A percentile compares a stretch with the other conserved stretches of the same genome.
These are phyloP conservation scores for Cephonodes hylas DNA, from an alignment of 2,888 invertebrate genomes.

Conservation along the genomic window DNA sequence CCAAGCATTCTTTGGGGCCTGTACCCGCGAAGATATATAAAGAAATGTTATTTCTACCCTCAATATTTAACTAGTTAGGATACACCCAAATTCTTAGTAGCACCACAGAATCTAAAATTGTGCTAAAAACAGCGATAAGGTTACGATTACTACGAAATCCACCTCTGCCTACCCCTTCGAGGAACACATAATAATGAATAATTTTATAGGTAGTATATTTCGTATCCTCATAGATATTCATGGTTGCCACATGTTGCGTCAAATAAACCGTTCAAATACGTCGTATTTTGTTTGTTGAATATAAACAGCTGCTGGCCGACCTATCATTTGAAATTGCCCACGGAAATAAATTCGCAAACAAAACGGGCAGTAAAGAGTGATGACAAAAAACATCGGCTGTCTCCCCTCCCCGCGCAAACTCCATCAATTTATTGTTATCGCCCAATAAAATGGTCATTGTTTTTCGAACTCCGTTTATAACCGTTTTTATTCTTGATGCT, in stretches of 20 bases:
- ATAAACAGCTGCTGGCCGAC: background rate
- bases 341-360: background rate
- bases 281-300: background rate
- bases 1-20: no score
- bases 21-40: no score
- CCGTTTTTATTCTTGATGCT: background rate
- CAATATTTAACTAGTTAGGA: no score
- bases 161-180: no score
- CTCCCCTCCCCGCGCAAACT: background rate
- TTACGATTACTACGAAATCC: no score
- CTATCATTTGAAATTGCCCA: background rate
- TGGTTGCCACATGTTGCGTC: background rate
- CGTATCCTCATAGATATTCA: background rate
- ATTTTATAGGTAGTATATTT: no score
- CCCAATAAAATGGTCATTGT: conserved; percentile 7
- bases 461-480: background rate
- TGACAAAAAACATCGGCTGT: background rate
- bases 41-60: no score
- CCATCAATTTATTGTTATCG: conserved; percentile 8
- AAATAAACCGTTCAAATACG: background rate
- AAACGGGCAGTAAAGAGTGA: background rate
- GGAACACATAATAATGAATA: no score
- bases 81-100: no score
- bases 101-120: no score
- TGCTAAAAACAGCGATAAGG: no score